Evolutionary conservation across 2,888 invertebrate species (phyloP), one percentile per base, ranked within the genome.

Genomic region (Pyrgus malvae): DNA sequence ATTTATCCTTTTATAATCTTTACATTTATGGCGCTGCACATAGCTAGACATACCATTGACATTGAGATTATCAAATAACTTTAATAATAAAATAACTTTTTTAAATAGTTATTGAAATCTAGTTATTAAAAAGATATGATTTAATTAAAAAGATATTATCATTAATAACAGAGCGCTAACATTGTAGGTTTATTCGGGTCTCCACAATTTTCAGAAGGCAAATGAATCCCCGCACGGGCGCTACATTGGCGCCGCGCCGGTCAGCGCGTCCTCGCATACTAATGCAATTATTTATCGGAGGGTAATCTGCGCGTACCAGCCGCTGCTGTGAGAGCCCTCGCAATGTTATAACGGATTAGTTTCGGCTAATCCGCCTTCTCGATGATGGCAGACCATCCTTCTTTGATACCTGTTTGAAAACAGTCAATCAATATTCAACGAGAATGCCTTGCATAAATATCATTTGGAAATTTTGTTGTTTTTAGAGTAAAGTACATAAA

Each of bases 201-300:
- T 75, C 80, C 79, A 83, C 85, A 88, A 87, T 88, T 84, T 88
- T 76, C 82, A 82, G 83, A 74, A 85, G 83, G 85, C 85, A 88
- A 87, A 90, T 90, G 89, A 89, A 54, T 51, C 51, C 51, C 44
- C 37, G 51, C 89, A 85, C 84, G 87, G 80, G 82, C 82, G 85
- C 80, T 80, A 83, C 87, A 81, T 86, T 87, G 81, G 70, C 80
- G 83, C n/a, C n/a, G n/a, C 80, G 83, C 80, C 88, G 88, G 88
- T 87, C 87, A 79, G 74, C 68, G 78, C 83, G 82, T 83, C 83
- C 81, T 74, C 83, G 87, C 89, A 90, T 90, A 90, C 89, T 88
- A 90, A 90, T 90, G 85, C 87, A 83, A 86, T 89, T 90, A 89
- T 90, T 90, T 90, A 90, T 90, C 89, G 88, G 86, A 86, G 84